Evolutionary conservation across 2,797 vertebrate genomes (phyloP), one percentile per base, ranked within the genome.

Genomic region (Acipenser transmontanus): DNA sequence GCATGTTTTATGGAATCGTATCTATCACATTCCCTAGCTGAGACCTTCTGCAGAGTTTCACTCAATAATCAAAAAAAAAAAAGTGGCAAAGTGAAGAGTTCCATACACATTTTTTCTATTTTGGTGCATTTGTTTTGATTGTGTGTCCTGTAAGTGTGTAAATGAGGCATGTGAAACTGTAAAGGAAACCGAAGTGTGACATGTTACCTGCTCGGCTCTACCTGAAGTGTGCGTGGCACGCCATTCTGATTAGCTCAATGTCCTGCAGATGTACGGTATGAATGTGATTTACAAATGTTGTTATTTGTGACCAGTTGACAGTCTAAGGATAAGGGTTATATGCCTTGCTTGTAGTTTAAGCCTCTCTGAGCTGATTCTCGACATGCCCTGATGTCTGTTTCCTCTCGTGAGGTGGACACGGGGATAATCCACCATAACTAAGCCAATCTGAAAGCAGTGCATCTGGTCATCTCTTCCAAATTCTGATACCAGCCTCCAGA

Each of bases 21-120:
- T 93, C 89, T 83, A 90, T 93, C 89, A 91, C 73, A 4, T 60
- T 62, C 34, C 76, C 84, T 82, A 80, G 73, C 72, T 74, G 77
- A 77, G 79, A 83, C 77, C 82, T 79, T 81, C 77, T 12, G 62
- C 67, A 69, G 71, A 80, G 83, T 87, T 76, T 76, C 77, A 77
- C 73, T 49, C 0, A 70, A 77, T 78, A 74, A 78, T 68, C 17
- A 56, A 54, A 7, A 34, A 65, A 49, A 14, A 20, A 50, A 7
- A 59, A 51, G 56, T 8, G n/a, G 20, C 1, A 1, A n/a, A 48
- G 10, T 34, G 8, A 34, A 34, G 49, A 49, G 49, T 51, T 61
- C 20, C 48, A 10, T 61, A 12, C 47, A 6, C 65, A 14, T 2
- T 5, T 49, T 34, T 67, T 14, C 20, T 17, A 52, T 67, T 60